phyloP scores from a whole-genome alignment of 2,797 vertebrate genomes.

The Neopelma chrysocephalum region DNA sequence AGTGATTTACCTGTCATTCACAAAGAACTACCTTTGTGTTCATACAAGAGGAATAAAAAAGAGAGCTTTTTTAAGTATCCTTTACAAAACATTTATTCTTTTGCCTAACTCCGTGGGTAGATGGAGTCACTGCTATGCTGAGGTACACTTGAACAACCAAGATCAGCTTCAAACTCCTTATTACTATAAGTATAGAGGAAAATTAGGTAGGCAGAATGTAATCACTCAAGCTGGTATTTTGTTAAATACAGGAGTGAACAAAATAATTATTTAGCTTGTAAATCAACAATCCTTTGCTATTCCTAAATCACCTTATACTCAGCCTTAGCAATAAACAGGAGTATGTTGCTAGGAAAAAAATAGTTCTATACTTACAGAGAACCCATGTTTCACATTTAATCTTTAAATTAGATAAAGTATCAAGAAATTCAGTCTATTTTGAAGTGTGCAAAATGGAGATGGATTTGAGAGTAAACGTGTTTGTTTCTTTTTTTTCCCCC shows the following conservation, averaged over 20 bases:
- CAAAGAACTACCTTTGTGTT: neutral
- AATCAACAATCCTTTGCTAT: neutral
- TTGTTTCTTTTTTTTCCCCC: neutral
- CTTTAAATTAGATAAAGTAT: neutral
- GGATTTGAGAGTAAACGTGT: neutral
- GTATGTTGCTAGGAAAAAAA: neutral
- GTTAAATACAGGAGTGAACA: neutral
- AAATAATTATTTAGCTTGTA: neutral
- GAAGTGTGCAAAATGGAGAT: neutral
- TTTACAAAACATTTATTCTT: neutral
- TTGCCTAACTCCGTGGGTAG: neutral
- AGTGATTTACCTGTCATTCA: neutral
- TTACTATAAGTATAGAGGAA: neutral
- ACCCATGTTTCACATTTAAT: neutral
- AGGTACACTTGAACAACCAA: neutral
- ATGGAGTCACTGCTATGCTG: neutral
- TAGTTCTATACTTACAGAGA: neutral
- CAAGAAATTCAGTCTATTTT: neutral
- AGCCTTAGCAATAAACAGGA: neutral
- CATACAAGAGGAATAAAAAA: neutral
- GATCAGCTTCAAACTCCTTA: neutral
- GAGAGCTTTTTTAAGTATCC: neutral
- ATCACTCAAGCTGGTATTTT: neutral
- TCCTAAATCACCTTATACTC: neutral
- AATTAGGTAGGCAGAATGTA: constrained; percentile 4